Evolutionary conservation across 2,888 invertebrate genomes (phyloP), one percentile per base, ranked within the genome.

Genomic region (Hoplodrina blanda): DNA sequence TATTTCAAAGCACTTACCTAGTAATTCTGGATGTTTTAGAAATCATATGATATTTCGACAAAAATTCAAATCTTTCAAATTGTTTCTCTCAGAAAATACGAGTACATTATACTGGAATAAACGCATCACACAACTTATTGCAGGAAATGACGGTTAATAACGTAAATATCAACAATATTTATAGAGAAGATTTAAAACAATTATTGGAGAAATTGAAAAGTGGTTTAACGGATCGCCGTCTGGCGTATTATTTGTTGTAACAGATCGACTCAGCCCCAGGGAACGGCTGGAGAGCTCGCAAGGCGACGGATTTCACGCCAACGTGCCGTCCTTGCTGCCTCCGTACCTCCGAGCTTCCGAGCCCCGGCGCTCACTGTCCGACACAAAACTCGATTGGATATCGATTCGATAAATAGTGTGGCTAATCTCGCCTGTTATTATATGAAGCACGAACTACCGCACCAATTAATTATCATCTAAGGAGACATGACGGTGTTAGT

Each of bases 241-340:
- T 79, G 73, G 78, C 75, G 82, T 83, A 83, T 84, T 87, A 87
- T 85, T 82, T 85, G 86, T 84, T 80, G 87, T 81, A 84, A 84
- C 85, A 85, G 83, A 85, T 83, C 82, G 84, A 80, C 65, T 81
- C 68, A 77, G 78, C 85, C 86, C 85, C 64, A 62, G 79, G 86
- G 88, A 83, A 67, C 69, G 72, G 69, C 85, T 77, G 73, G 73
- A 69, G 68, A 74, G 72, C 72, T 64, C 61, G 64, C 75, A 59
- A 78, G 80, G 76, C 83, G 80, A 69, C 61, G 78, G 76, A 80
- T 82, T 82, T 82, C 78, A 82, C 81, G 76, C 81, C 66, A 64
- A 44, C 63, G 65, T 62, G 63, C 72, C 67, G 62, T 67, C 62
- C 57, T 59, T 54, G 37, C 67, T 69, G 66, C 70, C 67, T 67